These are phyloP conservation scores for Phania funesta DNA, from an alignment of 2,888 invertebrate genomes.

Conservation along the genomic window DNA sequence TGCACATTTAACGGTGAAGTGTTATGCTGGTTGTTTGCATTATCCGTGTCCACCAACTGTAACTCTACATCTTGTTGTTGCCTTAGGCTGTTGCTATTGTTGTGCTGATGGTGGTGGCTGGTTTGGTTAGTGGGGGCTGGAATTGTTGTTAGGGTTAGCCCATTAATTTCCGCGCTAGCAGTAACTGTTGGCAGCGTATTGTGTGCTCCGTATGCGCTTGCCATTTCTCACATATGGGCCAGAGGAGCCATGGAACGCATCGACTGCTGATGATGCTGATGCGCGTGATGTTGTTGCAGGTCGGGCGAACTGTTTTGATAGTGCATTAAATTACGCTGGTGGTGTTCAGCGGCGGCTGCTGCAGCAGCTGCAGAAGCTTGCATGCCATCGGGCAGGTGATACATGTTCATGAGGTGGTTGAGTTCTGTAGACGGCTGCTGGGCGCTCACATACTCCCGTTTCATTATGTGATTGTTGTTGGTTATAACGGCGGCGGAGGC, in stretches of 20 bases:
- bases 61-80: slow-evolving; percentile 48
- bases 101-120: slow-evolving; percentile 63
- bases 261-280: slow-evolving; percentile 80
- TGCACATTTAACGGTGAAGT: slow-evolving; percentile 49
- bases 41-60: slow-evolving; percentile 62
- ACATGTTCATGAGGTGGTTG: slow-evolving; percentile 85
- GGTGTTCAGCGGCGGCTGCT: slow-evolving; percentile 77
- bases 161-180: slow-evolving; percentile 63
- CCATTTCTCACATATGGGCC: slow-evolving; percentile 81
- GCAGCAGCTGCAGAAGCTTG: slow-evolving; percentile 82
- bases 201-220: slow-evolving; percentile 77
- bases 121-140: slow-evolving; percentile 34
- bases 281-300: slow-evolving; percentile 78
- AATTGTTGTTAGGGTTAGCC: slow-evolving; percentile 53
- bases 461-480: slow-evolving; percentile 81
- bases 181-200: slow-evolving; percentile 68
- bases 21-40: slow-evolving; percentile 32
- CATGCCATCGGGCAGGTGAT: slow-evolving; percentile 84
- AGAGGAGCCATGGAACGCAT: slow-evolving; percentile 80
- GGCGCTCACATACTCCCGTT: slow-evolving; percentile 85
- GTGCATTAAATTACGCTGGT: slow-evolving; percentile 80
- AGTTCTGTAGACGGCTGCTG: slow-evolving; percentile 83
- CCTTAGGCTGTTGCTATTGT: slow-evolving; percentile 37
- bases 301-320: slow-evolving; percentile 80
- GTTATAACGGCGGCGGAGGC: slow-evolving; percentile 81